These are phyloP conservation scores for Leptinotarsa undecemlineata DNA, from an alignment of 1,140 invertebrate species.

Conservation along the genomic window DNA sequence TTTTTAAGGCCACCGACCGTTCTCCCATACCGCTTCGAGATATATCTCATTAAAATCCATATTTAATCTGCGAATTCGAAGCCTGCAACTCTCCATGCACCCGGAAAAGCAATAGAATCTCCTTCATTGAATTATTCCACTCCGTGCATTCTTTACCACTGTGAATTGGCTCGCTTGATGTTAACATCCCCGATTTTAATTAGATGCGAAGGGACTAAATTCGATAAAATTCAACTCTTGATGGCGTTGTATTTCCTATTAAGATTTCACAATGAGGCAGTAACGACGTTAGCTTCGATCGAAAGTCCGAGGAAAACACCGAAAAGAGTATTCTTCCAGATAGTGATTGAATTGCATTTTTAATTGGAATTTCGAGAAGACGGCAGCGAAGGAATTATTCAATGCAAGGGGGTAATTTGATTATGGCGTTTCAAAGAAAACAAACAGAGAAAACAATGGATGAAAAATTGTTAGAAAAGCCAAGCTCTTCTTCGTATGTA, in stretches of 20 bases:
- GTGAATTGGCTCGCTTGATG: slow-evolving; percentile 9
- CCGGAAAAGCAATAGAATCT: slow-evolving; percentile 12
- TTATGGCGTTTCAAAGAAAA: too few relatives aligned
- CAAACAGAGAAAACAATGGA: too few relatives aligned
- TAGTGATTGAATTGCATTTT: too few relatives aligned
- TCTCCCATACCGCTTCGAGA: too few relatives aligned
- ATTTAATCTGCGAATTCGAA: background rate
- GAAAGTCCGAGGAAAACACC: background rate
- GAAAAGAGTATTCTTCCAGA: too few relatives aligned
- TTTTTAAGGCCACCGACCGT: too few relatives aligned
- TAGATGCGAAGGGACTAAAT: slow-evolving; percentile 9
- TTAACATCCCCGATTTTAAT: slow-evolving; percentile 14
- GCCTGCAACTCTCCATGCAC: background rate
- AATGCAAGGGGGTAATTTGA: too few relatives aligned
- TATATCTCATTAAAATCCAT: too few relatives aligned
- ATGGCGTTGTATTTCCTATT: slow-evolving; percentile 10
- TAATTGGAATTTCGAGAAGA: too few relatives aligned
- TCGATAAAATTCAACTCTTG: slow-evolving; percentile 12
- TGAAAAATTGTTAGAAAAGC: too few relatives aligned
- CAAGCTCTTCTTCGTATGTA: too few relatives aligned
- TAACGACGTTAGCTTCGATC: background rate
- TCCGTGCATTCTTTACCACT: slow-evolving; percentile 8
- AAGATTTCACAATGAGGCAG: slow-evolving; percentile 7
- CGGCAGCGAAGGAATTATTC: too few relatives aligned
- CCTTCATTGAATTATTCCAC: slow-evolving; percentile 6